These are phyloP conservation scores for Spilarctia lutea DNA, from an alignment of 2,888 invertebrate genomes.

Conservation along the genomic window DNA sequence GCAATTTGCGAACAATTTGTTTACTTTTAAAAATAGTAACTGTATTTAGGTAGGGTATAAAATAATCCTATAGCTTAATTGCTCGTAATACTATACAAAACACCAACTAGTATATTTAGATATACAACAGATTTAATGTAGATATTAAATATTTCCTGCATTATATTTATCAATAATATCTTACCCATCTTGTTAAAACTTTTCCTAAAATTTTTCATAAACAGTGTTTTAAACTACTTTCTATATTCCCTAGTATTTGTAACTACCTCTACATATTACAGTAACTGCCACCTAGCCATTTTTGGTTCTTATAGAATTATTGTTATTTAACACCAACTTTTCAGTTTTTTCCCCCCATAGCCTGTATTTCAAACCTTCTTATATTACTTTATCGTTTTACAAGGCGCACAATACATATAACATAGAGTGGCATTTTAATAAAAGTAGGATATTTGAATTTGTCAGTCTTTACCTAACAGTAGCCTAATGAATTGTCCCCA, in stretches of 20 bases:
- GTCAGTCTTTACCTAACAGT: conserved; percentile 53
- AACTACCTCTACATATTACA: conserved; percentile 66
- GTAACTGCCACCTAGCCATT: conserved; percentile 50
- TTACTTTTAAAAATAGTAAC: conserved; percentile 34
- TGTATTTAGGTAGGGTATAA: conserved; percentile 46
- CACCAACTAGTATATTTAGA: conserved; percentile 78
- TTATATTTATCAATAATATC: conserved; percentile 58
- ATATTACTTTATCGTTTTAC: conserved; percentile 21
- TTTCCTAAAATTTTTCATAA: conserved; percentile 61
- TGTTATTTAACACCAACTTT: background rate
- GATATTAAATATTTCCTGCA: conserved; percentile 58
- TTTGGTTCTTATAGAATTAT: conserved; percentile 5
- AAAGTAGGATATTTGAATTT: conserved; percentile 47
- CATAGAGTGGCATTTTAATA: conserved; percentile 47
- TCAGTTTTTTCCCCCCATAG: background rate
- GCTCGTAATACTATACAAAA: conserved; percentile 73
- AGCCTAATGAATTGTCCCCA: conserved; percentile 65
- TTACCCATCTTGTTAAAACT: conserved; percentile 60
- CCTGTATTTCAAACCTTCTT: background rate
- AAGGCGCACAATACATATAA: conserved; percentile 52
- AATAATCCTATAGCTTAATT: conserved; percentile 64
- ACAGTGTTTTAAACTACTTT: conserved; percentile 59
- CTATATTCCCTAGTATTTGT: conserved; percentile 62
- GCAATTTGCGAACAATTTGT: conserved; percentile 17
- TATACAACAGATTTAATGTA: conserved; percentile 57